Evolutionary conservation across 1,140 invertebrate genomes (phyloP).

Genomic region (Trichonephila inaurata): DNA sequence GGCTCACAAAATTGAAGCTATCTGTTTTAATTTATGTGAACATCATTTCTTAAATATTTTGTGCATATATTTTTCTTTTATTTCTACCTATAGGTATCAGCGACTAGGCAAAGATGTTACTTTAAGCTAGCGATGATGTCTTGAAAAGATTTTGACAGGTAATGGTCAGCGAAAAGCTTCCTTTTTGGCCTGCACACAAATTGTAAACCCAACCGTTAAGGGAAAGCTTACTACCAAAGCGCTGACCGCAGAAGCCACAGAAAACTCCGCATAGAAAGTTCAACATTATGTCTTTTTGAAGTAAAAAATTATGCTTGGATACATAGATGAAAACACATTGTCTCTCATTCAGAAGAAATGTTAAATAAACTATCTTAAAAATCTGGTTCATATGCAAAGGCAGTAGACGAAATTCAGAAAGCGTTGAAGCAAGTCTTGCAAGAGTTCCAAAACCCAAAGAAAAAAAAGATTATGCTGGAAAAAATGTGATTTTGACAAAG

Average conservation of each 20-base stretch:
- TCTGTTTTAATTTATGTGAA: too few relatives aligned
- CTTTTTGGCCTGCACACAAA: conserved; percentile 79
- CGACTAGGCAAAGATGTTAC: too few relatives aligned
- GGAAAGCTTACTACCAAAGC: conserved; percentile 80
- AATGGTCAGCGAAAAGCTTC: conserved; percentile 80
- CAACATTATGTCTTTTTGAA: conserved; percentile 94
- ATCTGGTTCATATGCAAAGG: too few relatives aligned
- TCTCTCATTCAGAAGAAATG: conserved; percentile 28
- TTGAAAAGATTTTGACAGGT: conserved; percentile 71
- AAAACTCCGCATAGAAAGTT: neutral
- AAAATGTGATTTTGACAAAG: too few relatives aligned
- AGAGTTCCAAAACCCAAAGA: too few relatives aligned
- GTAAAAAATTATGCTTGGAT: conserved; percentile 88
- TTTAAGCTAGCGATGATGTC: neutral
- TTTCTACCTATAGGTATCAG: too few relatives aligned
- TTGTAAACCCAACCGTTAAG: conserved; percentile 78
- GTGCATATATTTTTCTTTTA: too few relatives aligned
- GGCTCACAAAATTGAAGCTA: too few relatives aligned
- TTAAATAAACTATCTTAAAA: neutral
- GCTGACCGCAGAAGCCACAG: neutral
- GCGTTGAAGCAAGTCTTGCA: too few relatives aligned
- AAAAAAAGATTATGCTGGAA: too few relatives aligned
- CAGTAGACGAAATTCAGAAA: too few relatives aligned
- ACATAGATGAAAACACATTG: conserved; percentile 51
- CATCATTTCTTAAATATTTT: too few relatives aligned